Percentiles rank a stretch among this genome's conserved stretches.
These are phyloP conservation scores for Spodoptera exigua DNA, from an alignment of 2,888 invertebrate genomes.

Conservation along the genomic window DNA sequence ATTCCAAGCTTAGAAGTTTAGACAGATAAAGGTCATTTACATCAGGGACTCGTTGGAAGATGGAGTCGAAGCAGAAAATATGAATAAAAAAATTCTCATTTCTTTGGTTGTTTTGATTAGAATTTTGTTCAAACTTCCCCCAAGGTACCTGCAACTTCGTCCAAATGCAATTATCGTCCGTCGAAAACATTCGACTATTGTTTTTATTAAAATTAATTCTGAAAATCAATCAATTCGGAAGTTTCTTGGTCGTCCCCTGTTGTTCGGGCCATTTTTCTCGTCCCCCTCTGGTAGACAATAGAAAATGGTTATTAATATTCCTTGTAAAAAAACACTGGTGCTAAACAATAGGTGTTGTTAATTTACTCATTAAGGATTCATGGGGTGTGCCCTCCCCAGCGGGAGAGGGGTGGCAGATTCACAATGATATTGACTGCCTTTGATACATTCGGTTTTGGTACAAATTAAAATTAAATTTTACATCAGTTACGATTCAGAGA, in stretches of 20 bases:
- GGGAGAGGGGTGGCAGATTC: conserved; percentile 64
- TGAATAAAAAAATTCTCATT: conserved; percentile 13
- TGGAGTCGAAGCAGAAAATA: conserved; percentile 7
- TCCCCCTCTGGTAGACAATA: conserved; percentile 77
- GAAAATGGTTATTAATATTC: conserved; percentile 87
- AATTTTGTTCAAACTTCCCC: conserved; percentile 37
- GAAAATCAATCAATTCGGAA: conserved; percentile 86
- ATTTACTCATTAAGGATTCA: conserved; percentile 88
- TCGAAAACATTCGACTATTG: conserved; percentile 82
- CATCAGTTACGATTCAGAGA: conserved; percentile 42
- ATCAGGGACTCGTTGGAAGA: not conserved
- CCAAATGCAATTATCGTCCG: conserved; percentile 78
- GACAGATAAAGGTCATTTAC: conserved; percentile 12
- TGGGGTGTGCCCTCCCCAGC: conserved; percentile 72
- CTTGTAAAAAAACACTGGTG: conserved; percentile 82
- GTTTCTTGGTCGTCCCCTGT: conserved; percentile 65
- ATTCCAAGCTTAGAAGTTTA: conserved; percentile 36
- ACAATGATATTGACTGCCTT: conserved; percentile 63
- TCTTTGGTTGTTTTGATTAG: conserved; percentile 36
- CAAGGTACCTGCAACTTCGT: conserved; percentile 48
- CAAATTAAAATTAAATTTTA: conserved; percentile 62
- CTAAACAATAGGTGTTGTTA: conserved; percentile 88
- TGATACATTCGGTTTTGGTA: conserved; percentile 62
- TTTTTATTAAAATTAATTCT: conserved; percentile 88
- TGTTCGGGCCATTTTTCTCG: conserved; percentile 67